These are phyloP conservation scores for Gymnothorax javanicus DNA, from an alignment of 2,797 vertebrate species.

Conservation along the genomic window DNA sequence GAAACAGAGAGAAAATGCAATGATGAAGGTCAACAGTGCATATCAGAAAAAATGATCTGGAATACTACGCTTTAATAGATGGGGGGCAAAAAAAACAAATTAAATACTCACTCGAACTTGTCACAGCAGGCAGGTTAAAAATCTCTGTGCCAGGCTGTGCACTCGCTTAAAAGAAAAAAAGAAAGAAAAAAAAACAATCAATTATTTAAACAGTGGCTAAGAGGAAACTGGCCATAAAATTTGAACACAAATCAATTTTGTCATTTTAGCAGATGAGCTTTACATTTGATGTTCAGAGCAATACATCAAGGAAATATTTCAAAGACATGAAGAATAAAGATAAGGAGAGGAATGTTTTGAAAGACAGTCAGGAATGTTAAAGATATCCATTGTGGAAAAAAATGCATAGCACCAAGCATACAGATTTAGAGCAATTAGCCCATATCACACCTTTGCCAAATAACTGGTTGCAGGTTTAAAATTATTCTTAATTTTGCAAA, in stretches of 20 bases:
- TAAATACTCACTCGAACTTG: slow-evolving; percentile 85
- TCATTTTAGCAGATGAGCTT: not conserved
- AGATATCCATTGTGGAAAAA: not conserved
- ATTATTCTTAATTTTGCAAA: not conserved
- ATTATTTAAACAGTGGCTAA: slow-evolving; percentile 33
- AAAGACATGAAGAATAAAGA: not conserved
- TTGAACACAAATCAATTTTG: not conserved
- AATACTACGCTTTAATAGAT: not conserved
- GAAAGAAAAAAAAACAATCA: slow-evolving; percentile 58
- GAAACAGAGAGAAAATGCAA: too few relatives aligned
- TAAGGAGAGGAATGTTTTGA: not conserved
- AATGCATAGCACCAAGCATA: not conserved
- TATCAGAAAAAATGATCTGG: too few relatives aligned
- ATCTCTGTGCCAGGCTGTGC: slow-evolving; percentile 99
- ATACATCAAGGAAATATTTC: not conserved
- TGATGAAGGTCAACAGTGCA: too few relatives aligned
- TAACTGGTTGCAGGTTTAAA: not conserved
- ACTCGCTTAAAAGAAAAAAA: slow-evolving; percentile 78
- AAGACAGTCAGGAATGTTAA: not conserved
- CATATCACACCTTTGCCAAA: not conserved
- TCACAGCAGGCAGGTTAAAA: slow-evolving; percentile 97
- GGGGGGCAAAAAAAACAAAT: not conserved
- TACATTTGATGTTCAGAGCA: not conserved
- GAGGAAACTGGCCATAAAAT: not conserved
- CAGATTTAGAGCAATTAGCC: not conserved